These are phyloP conservation scores for Cariama cristata DNA, from an alignment of 2,113 vertebrate species.

Conservation along the genomic window DNA sequence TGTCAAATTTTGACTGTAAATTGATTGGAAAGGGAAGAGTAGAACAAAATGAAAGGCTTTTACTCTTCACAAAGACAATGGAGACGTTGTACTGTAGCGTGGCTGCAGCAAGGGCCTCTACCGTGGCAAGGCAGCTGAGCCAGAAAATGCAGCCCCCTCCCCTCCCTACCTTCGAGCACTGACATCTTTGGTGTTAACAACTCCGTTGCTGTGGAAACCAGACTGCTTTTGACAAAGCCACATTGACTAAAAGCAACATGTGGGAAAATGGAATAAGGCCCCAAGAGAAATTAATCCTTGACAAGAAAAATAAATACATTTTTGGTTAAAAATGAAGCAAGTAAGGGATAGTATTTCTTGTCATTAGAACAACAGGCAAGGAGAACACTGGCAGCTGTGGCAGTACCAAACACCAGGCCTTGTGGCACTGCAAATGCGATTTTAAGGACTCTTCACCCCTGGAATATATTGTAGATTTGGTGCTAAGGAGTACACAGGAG, in stretches of 20 bases:
- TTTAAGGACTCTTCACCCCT: neutral
- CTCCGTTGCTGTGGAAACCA: constrained; percentile 64
- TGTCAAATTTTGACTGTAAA: constrained; percentile 41
- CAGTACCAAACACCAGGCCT: neutral
- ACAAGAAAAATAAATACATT: neutral
- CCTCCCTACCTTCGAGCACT: constrained; percentile 47
- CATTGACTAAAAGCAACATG: constrained; percentile 66
- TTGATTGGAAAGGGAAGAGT: constrained; percentile 44
- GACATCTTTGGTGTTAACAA: constrained; percentile 61
- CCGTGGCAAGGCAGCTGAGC: constrained; percentile 14
- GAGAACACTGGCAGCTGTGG: neutral
- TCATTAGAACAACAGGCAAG: neutral
- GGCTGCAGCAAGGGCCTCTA: constrained; percentile 41
- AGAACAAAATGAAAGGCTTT: constrained; percentile 32
- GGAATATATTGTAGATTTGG: rapidly evolving
- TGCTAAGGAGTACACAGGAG: neutral
- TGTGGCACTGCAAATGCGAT: neutral
- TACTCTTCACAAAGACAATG: constrained; percentile 38
- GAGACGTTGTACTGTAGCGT: constrained; percentile 38
- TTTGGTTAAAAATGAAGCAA: neutral
- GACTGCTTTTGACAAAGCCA: constrained; percentile 66
- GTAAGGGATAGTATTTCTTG: neutral
- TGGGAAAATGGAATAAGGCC: constrained; percentile 49
- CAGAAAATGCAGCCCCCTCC: constrained; percentile 27
- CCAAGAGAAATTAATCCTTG: constrained; percentile 25